A percentile compares a stretch with the other conserved stretches of the same genome.
Conservation (phyloP, 2,113 vertebrate species). For the Oncorhynchus keta region DNA sequence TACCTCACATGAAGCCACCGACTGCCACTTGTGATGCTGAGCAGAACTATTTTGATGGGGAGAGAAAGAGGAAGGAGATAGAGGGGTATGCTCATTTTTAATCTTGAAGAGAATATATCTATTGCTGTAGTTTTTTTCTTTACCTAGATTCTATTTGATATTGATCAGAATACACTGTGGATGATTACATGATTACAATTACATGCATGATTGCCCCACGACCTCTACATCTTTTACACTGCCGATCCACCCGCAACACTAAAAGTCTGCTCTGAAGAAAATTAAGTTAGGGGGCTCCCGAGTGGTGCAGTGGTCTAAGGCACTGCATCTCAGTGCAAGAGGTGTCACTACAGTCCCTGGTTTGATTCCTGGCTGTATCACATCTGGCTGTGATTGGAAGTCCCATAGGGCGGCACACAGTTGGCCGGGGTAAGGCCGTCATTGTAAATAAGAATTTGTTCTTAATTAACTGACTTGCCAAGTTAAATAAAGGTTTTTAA, state of each 20-base stretch:
- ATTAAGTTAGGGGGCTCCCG: neutral
- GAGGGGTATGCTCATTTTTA: constrained; percentile 16
- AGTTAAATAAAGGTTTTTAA: too few species aligned
- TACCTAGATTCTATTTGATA: neutral
- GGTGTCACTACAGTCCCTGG: too few species aligned
- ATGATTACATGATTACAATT: neutral
- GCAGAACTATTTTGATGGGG: constrained; percentile 51
- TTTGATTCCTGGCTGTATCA: too few species aligned
- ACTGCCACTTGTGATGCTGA: constrained; percentile 66
- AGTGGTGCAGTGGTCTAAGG: too few species aligned
- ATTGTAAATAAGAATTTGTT: too few species aligned
- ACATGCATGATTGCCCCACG: neutral
- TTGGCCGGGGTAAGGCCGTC: too few species aligned
- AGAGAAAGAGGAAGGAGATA: constrained; percentile 34
- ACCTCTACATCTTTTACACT: neutral
- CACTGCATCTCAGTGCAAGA: too few species aligned
- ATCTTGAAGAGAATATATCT: constrained; percentile 27
- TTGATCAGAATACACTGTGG: neutral
- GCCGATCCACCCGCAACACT: neutral
- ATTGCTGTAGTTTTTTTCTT: constrained; percentile 2
- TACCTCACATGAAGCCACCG: constrained; percentile 78
- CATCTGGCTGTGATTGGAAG: too few species aligned
- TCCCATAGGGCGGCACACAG: too few species aligned
- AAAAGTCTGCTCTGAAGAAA: constrained; percentile 2
- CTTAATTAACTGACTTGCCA: too few species aligned